These are phyloP conservation scores for Peromyscus polionotus DNA, from an alignment of 2,113 vertebrate genomes.

Conservation along the genomic window DNA sequence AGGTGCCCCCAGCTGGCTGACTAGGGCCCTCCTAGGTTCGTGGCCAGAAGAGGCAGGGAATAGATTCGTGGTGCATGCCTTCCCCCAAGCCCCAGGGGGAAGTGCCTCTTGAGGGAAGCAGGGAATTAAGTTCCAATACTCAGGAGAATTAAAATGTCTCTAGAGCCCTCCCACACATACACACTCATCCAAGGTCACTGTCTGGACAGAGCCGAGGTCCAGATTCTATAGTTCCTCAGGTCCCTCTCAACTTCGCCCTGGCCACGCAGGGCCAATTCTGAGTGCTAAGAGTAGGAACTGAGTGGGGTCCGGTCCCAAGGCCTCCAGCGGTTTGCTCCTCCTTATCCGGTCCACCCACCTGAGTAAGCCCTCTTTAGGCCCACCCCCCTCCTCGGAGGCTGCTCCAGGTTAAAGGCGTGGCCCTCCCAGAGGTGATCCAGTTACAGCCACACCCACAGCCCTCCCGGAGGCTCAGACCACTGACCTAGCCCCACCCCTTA, in stretches of 20 bases:
- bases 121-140: neutral
- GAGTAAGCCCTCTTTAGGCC: neutral
- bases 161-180: neutral
- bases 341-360: neutral
- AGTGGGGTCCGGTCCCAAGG: neutral
- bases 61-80: accelerated
- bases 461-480: neutral
- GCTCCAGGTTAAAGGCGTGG: neutral
- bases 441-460: neutral
- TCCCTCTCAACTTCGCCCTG: neutral
- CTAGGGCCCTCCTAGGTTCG: neutral
- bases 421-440: neutral
- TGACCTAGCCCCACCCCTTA: neutral
- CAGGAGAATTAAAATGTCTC: neutral
- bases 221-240: neutral
- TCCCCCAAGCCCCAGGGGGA: neutral
- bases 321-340: neutral
- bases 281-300: neutral
- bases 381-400: neutral
- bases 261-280: neutral
- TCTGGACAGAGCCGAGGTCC: neutral
- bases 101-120: slow-evolving; percentile 54
- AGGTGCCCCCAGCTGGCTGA: neutral
- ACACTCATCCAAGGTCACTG: slow-evolving; percentile 41
- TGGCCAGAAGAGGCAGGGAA: neutral